Percentiles rank a stretch among this genome's conserved stretches.
These are phyloP conservation scores for Pegoplata infirma DNA, from an alignment of 2,888 invertebrate species.

Conservation along the genomic window DNA sequence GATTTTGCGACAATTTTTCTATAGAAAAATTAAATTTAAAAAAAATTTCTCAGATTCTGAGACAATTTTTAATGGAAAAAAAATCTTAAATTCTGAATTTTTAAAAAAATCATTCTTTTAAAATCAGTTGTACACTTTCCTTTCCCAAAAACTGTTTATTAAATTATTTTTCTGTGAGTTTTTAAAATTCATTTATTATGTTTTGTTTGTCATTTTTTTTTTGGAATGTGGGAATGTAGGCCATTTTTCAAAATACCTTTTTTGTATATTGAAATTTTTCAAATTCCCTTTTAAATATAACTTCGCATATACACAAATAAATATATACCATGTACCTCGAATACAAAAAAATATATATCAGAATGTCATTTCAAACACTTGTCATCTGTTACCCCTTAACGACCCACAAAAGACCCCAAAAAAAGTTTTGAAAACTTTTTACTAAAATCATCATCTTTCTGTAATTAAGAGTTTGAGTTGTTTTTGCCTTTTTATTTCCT, in stretches of 20 bases:
- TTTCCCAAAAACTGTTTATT: not conserved
- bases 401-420: conserved; percentile 58
- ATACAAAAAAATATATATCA: conserved; percentile 52
- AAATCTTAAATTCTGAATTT: no score
- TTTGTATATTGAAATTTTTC: conserved; percentile 33
- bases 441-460: conserved; percentile 24
- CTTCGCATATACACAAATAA: not conserved
- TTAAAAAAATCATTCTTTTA: no score
- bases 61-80: no score
- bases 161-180: not conserved
- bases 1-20: no score
- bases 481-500: conserved; percentile 31
- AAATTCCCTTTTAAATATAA: not conserved
- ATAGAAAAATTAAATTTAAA: no score
- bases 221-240: conserved; percentile 53
- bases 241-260: conserved; percentile 25
- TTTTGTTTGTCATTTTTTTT: no score
- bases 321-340: no score
- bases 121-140: not conserved
- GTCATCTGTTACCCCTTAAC: conserved; percentile 30
- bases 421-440: conserved; percentile 37
- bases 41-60: no score
- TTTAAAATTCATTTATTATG: not conserved
- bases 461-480: conserved; percentile 52
- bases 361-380: conserved; percentile 39